Conservation (phyloP, 2,113 vertebrate species). For the Chunga burmeisteri region DNA sequence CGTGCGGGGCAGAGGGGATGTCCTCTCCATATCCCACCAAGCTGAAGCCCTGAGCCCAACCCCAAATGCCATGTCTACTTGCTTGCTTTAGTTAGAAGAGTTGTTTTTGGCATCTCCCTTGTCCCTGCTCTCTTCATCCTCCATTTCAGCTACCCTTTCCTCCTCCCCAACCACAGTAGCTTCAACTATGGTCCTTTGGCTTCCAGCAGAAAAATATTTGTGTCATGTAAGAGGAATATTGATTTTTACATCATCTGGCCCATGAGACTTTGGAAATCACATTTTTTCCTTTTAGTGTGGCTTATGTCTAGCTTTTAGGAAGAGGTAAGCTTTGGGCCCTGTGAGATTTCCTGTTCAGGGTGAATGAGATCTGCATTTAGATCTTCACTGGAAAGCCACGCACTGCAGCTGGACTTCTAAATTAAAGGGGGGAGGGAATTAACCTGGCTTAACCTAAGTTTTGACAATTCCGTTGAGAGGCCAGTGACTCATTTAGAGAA, state of each 20-base stretch:
- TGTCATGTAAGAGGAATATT: not conserved
- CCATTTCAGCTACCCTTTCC: not conserved
- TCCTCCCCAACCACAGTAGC: not conserved
- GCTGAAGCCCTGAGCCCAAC: not conserved
- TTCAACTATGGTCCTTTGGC: not conserved
- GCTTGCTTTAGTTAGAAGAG: not conserved
- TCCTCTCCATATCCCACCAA: not conserved
- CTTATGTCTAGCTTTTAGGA: conserved; percentile 22
- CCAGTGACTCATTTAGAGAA: conserved; percentile 55
- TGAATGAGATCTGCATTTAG: not conserved
- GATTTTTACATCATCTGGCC: conserved; percentile 11
- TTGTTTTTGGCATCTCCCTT: not conserved
- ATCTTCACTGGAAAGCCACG: not conserved
- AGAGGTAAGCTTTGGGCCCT: not conserved
- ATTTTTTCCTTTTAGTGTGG: not conserved
- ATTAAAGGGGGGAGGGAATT: conserved; percentile 28
- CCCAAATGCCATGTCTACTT: not conserved
- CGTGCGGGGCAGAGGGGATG: not conserved
- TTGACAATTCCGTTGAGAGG: conserved; percentile 43
- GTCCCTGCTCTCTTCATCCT: not conserved
- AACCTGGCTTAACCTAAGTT: conserved; percentile 32
- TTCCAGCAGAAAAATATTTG: not conserved
- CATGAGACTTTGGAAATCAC: not conserved
- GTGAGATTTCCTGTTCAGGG: not conserved
- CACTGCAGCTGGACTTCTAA: conserved; percentile 29